Evolutionary conservation across 1,140 invertebrate species (phyloP), one percentile per base, ranked within the genome.

Genomic region (Babylonia areolata): DNA sequence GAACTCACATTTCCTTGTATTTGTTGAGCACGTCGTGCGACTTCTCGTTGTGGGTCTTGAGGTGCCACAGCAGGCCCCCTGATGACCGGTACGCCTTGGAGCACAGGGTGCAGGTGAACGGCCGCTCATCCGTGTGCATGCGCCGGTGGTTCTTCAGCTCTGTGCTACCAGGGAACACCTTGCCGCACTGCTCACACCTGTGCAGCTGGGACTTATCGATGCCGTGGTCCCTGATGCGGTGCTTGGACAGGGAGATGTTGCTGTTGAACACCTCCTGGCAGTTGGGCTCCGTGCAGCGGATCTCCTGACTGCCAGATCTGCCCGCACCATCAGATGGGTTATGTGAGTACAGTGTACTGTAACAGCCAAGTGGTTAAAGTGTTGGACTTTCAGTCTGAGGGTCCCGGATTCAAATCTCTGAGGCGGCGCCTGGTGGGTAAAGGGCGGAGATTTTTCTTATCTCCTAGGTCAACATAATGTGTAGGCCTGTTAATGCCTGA

Each of bases 101-200:
- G 54, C 89, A 90, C 58, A 87, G 79, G 42, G 86, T 86, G 82
- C 89, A 90, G 31, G 86, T 90, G 51, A 86, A 88, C 0, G 88
- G 88, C 77, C 87, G 87, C 51, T 87, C 58, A 23, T 64, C 58
- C 58, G 58, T 64, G 58, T 64, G 58, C 58, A 64, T 64, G 58
- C 58, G 58, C 9, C 28, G 15, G 58, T 64, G 58, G 58, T 64
- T 64, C 58, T 64, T 64, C 58, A 64, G 9, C 58, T 64, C 58
- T 23, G 58, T 64, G 58, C 58, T 64, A 23, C 58, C 58, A 1
- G 58, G 58, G 58, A 23, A 64, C 58, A 64, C 58, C 23, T 64
- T 64, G 58, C 58, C 58, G 58, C 58, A 64, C 12, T 64, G 58
- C 28, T 64, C 58, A 23, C 58, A 64, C 15, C 58, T 12, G 58